Base-by-base conservation (phyloP, 2,888 invertebrate species). In the Agrotis ipsilon region DNA sequence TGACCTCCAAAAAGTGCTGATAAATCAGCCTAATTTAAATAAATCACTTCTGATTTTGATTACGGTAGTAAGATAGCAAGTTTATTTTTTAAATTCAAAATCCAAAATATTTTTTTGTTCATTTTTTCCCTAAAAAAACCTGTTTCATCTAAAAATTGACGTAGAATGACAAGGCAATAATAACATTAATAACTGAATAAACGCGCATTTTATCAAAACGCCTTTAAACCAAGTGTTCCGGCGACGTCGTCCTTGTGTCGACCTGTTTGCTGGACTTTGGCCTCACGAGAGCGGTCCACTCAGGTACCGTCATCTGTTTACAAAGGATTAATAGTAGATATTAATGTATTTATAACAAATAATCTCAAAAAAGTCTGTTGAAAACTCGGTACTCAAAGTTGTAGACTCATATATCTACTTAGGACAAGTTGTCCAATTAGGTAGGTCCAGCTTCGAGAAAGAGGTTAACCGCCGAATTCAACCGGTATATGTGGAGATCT, bases 241-340 rank as follows among this genome's bases (percentile, higher is more conserved):
- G 16, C 32, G 73, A 55, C 18, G 14, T 3, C 48, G 80, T 80
- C 80, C 80, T 81, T 81, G 80, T 19, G 24, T 0, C 45, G 46
- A 80, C 80, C 80, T 45, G 80, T 80, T 80, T 59, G 9, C 5
- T 45, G 80, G 78, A 81, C 80, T 78, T 81, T 70, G 65, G 46
- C 75, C 19, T 43, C 16, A 14, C 49, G 43, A 19, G 13, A 66
- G 51, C 55, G 13, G 49, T 19, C 27, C 51, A 57, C 77, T 62
- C 32, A 27, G 19, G 11, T 54, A 7, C 4, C 19, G 32, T 16
- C n/a, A 9, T 51, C 49, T 78, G 52, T 65, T 65, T 66, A 78
- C 59, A 21, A 55, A 58, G 19, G 11, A 32, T 52, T 18, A 52
- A 19, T 75, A 13, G 62, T 45, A 14, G 18, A 24, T 27, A 49